Evolutionary conservation across 2,888 invertebrate genomes (phyloP), one percentile per base, ranked within the genome.

Genomic region (Leptinotarsa rubiginosa): DNA sequence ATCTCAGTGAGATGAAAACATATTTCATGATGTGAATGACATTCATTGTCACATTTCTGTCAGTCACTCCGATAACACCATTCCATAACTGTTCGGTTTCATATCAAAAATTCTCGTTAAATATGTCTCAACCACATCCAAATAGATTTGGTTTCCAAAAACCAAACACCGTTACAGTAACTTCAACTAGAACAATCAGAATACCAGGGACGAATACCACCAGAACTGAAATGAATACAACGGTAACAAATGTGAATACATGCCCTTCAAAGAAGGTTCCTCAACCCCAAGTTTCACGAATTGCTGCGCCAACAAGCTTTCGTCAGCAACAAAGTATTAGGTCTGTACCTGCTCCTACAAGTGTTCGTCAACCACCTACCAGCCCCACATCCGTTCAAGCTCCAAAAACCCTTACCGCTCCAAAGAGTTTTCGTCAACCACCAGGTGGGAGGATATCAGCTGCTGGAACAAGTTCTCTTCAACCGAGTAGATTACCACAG

Each of bases 81-180:
- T 62, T 62, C 18, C 62, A 62, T 62, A 15, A 31, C 41, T 0
- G 5, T 62, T 41, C 31, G n/a, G n/a, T 5, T 31, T 31, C 15
- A n/a, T 16, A n/a, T 62, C 62, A 62, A 62, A 62, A 62, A 31
- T 62, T 56, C 62, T 13, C n/a, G 62, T 62, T 41, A 7, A 62
- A 62, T 31, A 62, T 62, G 62, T 62, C 62, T 3, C 62, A 62
- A 41, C 62, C 62, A 62, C 31, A 41, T 31, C 41, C 62, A n/a
- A 62, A 41, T 41, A 62, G 31, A 41, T 62, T 62, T 41, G 62
- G 62, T 62, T 62, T 41, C 31, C 62, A 31, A 62, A 62, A 31
- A 31, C 62, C 62, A 12, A 25, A 62, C 3, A 62, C 5, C 2
- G 31, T 62, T n/a, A 62, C 16, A 16, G 62, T 62, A 62, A 62